phyloP scores from a whole-genome alignment of 2,797 vertebrate species.

The Artibeus lituratus region DNA sequence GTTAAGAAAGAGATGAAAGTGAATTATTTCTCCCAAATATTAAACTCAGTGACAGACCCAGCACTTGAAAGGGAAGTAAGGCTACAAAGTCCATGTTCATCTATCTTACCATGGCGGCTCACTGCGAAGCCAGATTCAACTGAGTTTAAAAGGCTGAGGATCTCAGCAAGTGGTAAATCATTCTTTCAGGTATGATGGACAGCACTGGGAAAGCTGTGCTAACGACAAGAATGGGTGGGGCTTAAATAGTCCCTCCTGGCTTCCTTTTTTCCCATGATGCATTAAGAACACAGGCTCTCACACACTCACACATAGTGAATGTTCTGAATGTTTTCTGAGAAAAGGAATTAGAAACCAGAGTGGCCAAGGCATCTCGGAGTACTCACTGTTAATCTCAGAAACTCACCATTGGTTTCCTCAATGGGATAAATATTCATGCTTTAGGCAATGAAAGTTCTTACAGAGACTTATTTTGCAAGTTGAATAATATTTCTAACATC shows the following conservation, averaged over 20 bases:
- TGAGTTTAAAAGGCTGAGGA: background rate
- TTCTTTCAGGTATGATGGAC: background rate
- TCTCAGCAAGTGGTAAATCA: background rate
- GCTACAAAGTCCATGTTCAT: background rate
- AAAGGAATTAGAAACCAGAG: background rate
- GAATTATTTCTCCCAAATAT: background rate
- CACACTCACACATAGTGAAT: background rate
- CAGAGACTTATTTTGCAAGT: background rate
- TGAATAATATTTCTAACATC: background rate
- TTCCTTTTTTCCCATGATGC: fast-evolving
- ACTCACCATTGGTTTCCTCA: background rate
- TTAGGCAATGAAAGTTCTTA: background rate
- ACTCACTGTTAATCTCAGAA: background rate
- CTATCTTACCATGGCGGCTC: background rate
- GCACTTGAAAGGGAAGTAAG: background rate
- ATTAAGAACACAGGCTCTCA: too few species aligned
- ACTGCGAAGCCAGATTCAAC: background rate
- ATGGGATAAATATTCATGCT: background rate
- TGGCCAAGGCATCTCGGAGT: background rate
- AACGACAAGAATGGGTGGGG: background rate
- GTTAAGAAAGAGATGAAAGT: background rate
- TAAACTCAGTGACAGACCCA: background rate
- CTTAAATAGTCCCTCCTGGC: background rate
- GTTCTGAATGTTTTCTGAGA: background rate
- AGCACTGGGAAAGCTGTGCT: background rate